Evolutionary conservation across 2,113 vertebrate genomes (phyloP).

Genomic region (Corythornis madagascariensis): DNA sequence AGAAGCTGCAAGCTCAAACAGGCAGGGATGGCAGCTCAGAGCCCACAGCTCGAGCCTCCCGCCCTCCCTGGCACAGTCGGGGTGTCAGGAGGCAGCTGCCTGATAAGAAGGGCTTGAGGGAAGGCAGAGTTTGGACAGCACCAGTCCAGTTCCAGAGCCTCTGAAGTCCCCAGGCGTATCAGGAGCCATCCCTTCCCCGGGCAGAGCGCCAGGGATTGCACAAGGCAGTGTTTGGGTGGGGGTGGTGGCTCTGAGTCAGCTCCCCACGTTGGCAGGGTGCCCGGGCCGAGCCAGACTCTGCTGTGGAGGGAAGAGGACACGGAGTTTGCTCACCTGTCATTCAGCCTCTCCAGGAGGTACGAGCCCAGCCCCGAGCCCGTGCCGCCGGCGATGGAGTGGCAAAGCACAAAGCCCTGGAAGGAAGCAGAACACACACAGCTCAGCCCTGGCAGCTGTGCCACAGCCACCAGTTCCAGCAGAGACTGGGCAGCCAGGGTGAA

Average conservation of each 20-base stretch:
- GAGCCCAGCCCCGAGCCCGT: conserved; percentile 96
- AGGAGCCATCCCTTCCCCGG: neutral
- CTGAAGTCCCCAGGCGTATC: neutral
- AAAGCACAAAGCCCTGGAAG: conserved; percentile 93
- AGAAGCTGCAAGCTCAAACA: conserved; percentile 42
- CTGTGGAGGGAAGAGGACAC: neutral
- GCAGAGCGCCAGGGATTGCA: conserved; percentile 31
- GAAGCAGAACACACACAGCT: neutral
- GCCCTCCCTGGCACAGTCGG: neutral
- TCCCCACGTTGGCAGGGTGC: neutral
- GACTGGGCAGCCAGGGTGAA: neutral
- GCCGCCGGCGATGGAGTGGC: conserved; percentile 97
- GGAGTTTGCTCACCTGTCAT: conserved; percentile 85
- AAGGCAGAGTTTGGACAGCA: neutral
- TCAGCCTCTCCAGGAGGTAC: conserved; percentile 94
- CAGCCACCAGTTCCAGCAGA: neutral
- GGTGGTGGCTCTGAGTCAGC: conserved; percentile 62
- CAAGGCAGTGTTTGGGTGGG: conserved; percentile 55
- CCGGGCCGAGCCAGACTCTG: neutral
- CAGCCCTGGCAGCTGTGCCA: neutral
- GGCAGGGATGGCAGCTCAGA: neutral
- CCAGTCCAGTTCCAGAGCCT: neutral
- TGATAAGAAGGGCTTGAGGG: neutral
- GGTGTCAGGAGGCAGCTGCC: neutral
- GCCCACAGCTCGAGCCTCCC: neutral